Evolutionary conservation across 2,888 invertebrate genomes (phyloP), one percentile per base, ranked within the genome.

Genomic region (Temnothorax rugatulus): DNA sequence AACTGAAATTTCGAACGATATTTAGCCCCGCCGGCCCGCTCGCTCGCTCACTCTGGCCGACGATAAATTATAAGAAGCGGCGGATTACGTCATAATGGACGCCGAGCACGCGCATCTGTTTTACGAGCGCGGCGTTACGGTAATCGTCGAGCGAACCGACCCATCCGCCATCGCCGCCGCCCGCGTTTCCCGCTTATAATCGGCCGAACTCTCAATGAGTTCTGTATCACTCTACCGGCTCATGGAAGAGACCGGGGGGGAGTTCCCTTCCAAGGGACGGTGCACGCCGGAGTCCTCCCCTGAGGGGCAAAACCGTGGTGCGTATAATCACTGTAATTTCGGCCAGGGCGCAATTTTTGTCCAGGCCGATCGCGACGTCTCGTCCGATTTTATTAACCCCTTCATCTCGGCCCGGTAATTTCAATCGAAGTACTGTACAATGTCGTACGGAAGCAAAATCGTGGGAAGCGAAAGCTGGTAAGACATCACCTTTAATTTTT

Each of bases 281-380:
- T 57, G 44, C 68, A 83, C 86, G 85, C 85, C 76, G 86, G 11
- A 84, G 87, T 88, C 86, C 83, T 88, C 79, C 89, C 92, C 89
- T 74, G 88, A 88, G 91, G 91, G 88, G 79, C 88, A 86, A 88
- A 90, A 89, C 89, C 86, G 89, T 87, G 89, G 88, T 86, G 87
- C 87, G 84, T 82, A 89, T 94, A 94, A 94, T 93, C 92, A 94
- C 93, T 93, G 94, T 94, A 93, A 94, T 94, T 94, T 93, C 88
- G 92, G 81, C 63, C 85, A 86, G 88, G 85, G 89, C 90, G 89
- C 91, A 92, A 92, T 93, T 92, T 93, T 91, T 91, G 85, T 85
- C 83, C 87, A 25, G 82, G 83, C 79, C 88, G 86, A 91, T 91
- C 88, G 90, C 86, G 86, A 87, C 88, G 86, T 87, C 92, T 91